phyloP scores from a whole-genome alignment of 2,797 vertebrate species.

The Octomys mimax region DNA sequence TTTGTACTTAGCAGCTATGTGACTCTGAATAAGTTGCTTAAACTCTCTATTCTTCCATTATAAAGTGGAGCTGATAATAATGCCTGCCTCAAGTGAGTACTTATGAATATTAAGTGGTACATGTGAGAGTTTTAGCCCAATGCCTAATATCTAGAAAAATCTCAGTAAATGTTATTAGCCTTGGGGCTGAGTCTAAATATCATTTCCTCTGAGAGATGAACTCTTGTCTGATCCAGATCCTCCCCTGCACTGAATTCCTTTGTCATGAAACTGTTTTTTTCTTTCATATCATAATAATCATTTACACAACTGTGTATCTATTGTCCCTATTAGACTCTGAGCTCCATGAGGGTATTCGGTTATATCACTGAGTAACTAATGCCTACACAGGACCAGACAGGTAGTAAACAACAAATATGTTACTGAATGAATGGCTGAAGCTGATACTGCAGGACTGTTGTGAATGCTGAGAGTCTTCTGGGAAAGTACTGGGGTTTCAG shows the following conservation, averaged over 20 bases:
- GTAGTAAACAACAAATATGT: not conserved
- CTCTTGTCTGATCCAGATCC: not conserved
- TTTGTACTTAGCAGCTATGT: not conserved
- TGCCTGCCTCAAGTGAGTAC: not conserved
- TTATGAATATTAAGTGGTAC: not conserved
- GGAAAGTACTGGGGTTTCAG: not conserved
- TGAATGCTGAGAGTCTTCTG: conserved; percentile 14
- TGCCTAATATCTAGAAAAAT: conserved; percentile 15
- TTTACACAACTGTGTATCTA: not conserved
- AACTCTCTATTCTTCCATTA: not conserved
- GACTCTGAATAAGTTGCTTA: conserved; percentile 44
- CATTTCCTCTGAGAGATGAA: conserved; percentile 2
- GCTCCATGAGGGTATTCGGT: not conserved
- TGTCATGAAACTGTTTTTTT: not conserved
- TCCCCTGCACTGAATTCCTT: not conserved
- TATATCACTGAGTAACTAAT: not conserved
- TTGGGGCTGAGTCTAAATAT: not conserved
- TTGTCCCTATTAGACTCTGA: not conserved
- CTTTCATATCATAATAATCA: conserved; percentile 2
- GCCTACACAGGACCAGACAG: not conserved
- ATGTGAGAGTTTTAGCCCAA: not conserved
- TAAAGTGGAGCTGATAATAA: conserved; percentile 13
- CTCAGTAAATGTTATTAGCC: not conserved
- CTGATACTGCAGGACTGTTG: not conserved
- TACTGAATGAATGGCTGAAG: not conserved